Conservation (phyloP, 2,113 vertebrate species). For the Progne subis region DNA sequence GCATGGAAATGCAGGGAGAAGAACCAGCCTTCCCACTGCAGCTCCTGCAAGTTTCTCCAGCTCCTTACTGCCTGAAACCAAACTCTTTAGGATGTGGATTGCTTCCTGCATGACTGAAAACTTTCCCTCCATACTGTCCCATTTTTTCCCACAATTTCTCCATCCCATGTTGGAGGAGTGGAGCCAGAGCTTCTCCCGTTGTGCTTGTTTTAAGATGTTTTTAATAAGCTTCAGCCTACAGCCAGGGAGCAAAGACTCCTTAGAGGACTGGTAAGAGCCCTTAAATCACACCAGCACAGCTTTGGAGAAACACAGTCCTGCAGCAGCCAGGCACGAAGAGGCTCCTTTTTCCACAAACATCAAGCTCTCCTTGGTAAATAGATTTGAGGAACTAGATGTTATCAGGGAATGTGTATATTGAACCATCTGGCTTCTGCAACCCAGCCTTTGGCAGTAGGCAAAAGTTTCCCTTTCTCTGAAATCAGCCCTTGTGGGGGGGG, state of each 20-base stretch:
- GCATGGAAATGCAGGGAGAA: fast-evolving
- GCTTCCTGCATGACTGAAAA: background rate
- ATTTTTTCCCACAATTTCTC: background rate
- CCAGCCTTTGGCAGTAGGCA: background rate
- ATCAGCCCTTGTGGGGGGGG: background rate
- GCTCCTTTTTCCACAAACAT: background rate
- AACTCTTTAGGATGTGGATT: background rate
- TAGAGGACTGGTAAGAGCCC: background rate
- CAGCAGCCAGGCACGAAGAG: background rate
- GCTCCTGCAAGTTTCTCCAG: background rate
- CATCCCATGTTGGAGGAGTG: fast-evolving
- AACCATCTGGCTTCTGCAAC: background rate
- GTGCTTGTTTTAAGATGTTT: background rate
- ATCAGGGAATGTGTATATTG: fast-evolving
- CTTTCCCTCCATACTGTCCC: background rate
- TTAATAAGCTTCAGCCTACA: background rate
- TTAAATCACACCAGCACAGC: background rate
- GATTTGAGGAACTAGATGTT: background rate
- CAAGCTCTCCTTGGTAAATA: background rate
- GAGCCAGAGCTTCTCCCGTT: fast-evolving
- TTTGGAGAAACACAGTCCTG: background rate
- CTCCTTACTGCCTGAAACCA: background rate
- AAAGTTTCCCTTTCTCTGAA: background rate
- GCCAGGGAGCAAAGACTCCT: background rate
- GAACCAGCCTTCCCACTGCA: background rate